phyloP scores from a whole-genome alignment of 2,797 vertebrate genomes.

The Decapterus maruadsi region DNA sequence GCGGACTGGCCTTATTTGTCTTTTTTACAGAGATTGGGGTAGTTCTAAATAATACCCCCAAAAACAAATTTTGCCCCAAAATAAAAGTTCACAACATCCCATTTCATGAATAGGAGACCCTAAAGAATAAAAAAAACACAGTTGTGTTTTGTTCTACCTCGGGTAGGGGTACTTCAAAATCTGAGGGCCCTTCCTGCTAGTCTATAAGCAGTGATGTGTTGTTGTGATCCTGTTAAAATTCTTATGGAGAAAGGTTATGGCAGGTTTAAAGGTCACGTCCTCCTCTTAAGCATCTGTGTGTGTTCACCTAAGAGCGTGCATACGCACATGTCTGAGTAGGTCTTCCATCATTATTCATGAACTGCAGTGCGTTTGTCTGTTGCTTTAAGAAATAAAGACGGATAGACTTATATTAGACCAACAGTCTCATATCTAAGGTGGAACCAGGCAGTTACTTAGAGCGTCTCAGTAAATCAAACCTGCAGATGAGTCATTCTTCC shows the following conservation, averaged over 20 bases:
- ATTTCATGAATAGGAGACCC: too few relatives aligned
- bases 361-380: neutral
- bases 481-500: constrained; percentile 59
- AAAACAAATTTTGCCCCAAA: too few relatives aligned
- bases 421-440: constrained; percentile 38
- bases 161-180: too few relatives aligned
- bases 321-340: neutral
- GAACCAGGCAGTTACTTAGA: constrained; percentile 60
- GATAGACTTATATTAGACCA: constrained; percentile 23
- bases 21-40: too few relatives aligned
- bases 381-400: constrained; percentile 17
- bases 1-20: too few relatives aligned
- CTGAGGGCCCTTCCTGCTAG: too few relatives aligned
- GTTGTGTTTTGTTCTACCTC: too few relatives aligned
- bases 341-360: neutral
- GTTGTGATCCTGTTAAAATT: neutral
- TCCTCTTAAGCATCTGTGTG: too few relatives aligned
- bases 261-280: neutral
- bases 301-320: neutral
- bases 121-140: too few relatives aligned
- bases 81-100: too few relatives aligned
- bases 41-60: too few relatives aligned
- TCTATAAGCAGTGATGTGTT: neutral
- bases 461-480: constrained; percentile 72
- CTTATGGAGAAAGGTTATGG: neutral